Conservation (phyloP, 2,113 vertebrate species). For the Casuarius casuarius region DNA sequence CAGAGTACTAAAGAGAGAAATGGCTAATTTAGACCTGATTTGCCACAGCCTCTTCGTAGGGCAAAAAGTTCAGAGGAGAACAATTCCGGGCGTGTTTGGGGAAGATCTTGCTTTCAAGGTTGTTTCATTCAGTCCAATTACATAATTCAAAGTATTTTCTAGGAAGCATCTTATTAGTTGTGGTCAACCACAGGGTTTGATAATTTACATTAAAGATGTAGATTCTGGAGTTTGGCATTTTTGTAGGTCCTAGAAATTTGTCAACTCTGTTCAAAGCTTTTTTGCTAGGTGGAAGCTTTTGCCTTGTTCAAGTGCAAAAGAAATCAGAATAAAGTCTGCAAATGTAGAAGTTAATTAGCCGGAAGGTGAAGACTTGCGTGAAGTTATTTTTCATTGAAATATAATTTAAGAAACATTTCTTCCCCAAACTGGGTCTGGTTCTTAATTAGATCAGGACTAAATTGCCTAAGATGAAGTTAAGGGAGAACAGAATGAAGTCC, state of each 20-base stretch:
- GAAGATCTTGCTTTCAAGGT: neutral
- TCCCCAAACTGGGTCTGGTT: neutral
- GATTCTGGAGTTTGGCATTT: neutral
- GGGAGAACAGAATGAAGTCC: neutral
- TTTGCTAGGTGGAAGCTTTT: neutral
- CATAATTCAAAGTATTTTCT: neutral
- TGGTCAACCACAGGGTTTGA: neutral
- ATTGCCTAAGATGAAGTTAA: neutral
- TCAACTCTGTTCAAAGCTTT: neutral
- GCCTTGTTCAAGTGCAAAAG: neutral
- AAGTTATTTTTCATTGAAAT: neutral
- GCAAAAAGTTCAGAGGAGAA: neutral
- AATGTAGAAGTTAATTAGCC: neutral
- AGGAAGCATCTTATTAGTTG: rapidly evolving
- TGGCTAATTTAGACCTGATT: rapidly evolving
- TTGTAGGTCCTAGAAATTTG: neutral
- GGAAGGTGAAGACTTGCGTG: neutral
- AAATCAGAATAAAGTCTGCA: neutral
- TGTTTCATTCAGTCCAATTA: too few relatives aligned
- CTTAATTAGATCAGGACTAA: neutral
- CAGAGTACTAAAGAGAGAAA: neutral
- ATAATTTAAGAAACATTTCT: neutral
- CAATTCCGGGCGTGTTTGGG: neutral
- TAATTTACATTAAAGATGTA: neutral
- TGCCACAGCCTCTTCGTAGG: neutral